Conservation (phyloP, 2,797 vertebrate species). For the Pantherophis alleghaniensis region DNA sequence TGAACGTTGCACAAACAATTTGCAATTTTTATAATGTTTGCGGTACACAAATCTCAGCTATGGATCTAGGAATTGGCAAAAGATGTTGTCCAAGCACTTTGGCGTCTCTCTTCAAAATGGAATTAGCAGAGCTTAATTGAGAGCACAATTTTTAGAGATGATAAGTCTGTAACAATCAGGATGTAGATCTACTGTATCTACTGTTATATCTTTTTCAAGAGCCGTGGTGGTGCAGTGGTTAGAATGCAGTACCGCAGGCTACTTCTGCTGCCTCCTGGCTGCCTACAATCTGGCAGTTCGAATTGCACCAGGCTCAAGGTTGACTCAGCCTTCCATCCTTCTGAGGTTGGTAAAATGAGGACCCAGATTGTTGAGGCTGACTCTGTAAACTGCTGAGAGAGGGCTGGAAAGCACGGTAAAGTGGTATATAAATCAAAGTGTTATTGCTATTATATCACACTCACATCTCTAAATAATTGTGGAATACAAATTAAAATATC, state of each 20-base stretch:
- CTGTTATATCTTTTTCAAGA: conserved; percentile 18
- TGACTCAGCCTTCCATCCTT: too few species aligned
- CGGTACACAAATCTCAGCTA: neutral
- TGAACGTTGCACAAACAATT: conserved; percentile 29
- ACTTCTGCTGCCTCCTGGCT: too few species aligned
- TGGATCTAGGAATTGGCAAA: conserved; percentile 32
- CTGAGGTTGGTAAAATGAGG: too few species aligned
- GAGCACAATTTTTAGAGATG: conserved; percentile 6
- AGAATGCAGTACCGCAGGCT: too few species aligned
- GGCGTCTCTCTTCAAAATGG: conserved; percentile 39
- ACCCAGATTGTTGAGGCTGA: too few species aligned
- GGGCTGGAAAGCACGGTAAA: too few species aligned
- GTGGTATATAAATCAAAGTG: too few species aligned
- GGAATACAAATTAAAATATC: conserved; percentile 1
- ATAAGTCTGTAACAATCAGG: conserved; percentile 38
- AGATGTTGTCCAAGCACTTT: conserved; percentile 37
- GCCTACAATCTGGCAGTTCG: too few species aligned
- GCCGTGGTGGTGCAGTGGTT: too few species aligned
- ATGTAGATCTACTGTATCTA: conserved; percentile 4
- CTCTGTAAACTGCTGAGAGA: too few species aligned
- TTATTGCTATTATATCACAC: conserved; percentile 28
- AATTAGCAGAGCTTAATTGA: conserved; percentile 38
- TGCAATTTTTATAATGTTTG: conserved; percentile 26
- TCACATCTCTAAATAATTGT: neutral
- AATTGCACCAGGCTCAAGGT: too few species aligned